These are phyloP conservation scores for Hemibagrus guttatus DNA, from an alignment of 2,797 vertebrate species.

Conservation along the genomic window DNA sequence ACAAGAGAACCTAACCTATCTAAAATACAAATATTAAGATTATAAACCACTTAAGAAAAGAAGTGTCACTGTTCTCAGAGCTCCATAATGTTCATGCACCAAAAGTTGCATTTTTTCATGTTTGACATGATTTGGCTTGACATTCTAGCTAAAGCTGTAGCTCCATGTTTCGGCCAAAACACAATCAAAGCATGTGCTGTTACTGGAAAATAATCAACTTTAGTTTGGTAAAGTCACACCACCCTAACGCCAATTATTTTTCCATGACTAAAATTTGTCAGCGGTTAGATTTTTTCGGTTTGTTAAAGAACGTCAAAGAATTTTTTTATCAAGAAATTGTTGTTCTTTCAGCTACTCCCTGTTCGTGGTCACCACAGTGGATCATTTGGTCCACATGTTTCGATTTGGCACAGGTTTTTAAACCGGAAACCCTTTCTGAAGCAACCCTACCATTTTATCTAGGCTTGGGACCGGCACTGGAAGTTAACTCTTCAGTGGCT, in stretches of 20 bases:
- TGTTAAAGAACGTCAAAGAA: background rate
- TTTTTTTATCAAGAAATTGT: background rate
- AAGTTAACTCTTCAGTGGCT: no score
- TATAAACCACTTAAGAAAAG: background rate
- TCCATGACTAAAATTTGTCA: background rate
- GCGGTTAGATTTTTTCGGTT: background rate
- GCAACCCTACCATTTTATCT: no score
- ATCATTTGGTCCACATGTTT: no score
- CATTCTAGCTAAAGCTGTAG: background rate
- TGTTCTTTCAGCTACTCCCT: no score
- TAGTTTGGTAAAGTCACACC: background rate
- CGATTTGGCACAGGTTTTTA: no score
- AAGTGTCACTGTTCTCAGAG: background rate
- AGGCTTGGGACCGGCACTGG: no score
- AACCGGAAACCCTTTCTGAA: no score
- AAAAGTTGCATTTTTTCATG: background rate
- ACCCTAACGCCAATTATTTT: background rate
- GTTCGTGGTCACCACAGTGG: no score
- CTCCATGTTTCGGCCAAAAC: background rate
- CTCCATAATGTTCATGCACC: background rate
- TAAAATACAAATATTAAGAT: background rate
- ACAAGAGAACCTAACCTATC: background rate
- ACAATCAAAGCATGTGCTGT: background rate
- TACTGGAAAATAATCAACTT: background rate
- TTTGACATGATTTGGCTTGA: background rate